phyloP scores from a whole-genome alignment of 2,797 vertebrate species.

The Sternotherus odoratus region DNA sequence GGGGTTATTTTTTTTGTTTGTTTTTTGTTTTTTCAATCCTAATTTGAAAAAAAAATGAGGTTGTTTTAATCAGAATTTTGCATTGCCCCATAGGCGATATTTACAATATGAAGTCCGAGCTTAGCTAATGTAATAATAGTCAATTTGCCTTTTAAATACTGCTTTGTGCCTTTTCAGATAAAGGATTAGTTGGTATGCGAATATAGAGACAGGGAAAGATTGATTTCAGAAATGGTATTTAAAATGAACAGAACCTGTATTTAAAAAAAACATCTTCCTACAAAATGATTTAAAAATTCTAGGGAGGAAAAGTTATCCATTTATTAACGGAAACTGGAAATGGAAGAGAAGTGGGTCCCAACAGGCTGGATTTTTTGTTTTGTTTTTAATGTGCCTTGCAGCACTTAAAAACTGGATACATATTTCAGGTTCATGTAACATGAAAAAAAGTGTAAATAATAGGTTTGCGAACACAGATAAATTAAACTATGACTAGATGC shows the following conservation, averaged over 20 bases:
- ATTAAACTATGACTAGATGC: slow-evolving; percentile 17
- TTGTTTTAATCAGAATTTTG: background rate
- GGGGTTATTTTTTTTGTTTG: background rate
- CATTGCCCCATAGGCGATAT: background rate
- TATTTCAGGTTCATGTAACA: background rate
- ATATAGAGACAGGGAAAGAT: slow-evolving; percentile 2
- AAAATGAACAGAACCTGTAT: background rate
- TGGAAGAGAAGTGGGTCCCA: background rate
- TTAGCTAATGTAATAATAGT: background rate
- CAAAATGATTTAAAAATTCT: background rate
- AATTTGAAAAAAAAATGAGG: background rate
- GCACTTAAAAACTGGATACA: background rate
- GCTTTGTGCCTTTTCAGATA: background rate
- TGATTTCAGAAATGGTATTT: background rate
- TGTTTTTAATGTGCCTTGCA: background rate
- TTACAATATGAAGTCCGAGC: background rate
- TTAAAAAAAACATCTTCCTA: background rate
- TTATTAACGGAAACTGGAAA: background rate
- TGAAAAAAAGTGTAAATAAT: slow-evolving; percentile 15
- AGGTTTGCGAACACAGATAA: background rate
- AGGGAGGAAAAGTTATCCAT: background rate
- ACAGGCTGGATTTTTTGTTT: background rate
- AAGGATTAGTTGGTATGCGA: background rate
- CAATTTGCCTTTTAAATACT: background rate
- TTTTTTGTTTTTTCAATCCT: background rate